Conservation (phyloP, 2,888 invertebrate genomes). For the Lochmaea capreae region DNA sequence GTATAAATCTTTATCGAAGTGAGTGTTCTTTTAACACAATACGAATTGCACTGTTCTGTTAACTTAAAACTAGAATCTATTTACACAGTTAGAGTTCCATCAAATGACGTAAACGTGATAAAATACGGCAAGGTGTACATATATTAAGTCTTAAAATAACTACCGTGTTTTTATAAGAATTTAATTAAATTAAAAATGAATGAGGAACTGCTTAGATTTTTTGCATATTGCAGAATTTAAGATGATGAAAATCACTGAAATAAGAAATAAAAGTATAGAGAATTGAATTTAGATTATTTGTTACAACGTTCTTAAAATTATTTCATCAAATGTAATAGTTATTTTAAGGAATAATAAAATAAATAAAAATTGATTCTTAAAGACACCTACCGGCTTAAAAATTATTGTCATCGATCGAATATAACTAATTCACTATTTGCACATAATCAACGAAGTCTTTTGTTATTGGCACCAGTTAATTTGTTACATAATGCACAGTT, state of each 20-base stretch:
- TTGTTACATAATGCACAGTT: slow-evolving; percentile 41
- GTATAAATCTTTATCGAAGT: not conserved
- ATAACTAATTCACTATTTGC: slow-evolving; percentile 50
- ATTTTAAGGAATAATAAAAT: not conserved
- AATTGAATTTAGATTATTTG: no score
- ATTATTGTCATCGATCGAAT: slow-evolving; percentile 3
- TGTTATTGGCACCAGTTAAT: slow-evolving; percentile 47
- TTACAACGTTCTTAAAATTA: no score
- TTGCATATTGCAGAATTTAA: no score
- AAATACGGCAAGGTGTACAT: not conserved
- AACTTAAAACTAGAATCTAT: slow-evolving; percentile 48
- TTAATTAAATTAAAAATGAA: not conserved
- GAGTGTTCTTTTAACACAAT: slow-evolving; percentile 40
- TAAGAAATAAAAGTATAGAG: no score
- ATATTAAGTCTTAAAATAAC: not conserved
- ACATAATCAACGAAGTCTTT: slow-evolving; percentile 47
- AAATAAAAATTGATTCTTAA: not conserved
- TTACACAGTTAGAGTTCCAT: slow-evolving; percentile 41
- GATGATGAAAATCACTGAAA: no score
- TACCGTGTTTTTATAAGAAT: not conserved
- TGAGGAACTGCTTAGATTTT: no score
- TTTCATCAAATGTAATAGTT: not conserved
- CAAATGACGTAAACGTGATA: not conserved
- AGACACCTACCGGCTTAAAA: not conserved
- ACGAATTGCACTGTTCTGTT: slow-evolving; percentile 48